phyloP scores from a whole-genome alignment of 2,797 vertebrate genomes.

The Hozukius guyotensis region DNA sequence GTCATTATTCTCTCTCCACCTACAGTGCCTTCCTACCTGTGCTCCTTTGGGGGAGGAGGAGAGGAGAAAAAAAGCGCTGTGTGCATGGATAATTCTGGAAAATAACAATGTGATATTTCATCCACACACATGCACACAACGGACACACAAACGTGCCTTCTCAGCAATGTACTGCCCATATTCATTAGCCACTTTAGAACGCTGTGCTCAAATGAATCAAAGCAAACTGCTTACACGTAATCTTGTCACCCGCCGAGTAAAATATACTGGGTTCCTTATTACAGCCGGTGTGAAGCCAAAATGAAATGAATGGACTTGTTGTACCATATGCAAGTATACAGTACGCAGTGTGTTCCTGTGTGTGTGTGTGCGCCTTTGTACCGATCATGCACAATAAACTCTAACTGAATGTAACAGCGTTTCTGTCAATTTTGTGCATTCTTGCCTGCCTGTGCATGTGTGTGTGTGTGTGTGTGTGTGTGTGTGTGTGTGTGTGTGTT shows the following conservation, averaged over 20 bases:
- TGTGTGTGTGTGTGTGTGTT: background rate
- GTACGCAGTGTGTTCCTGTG: background rate
- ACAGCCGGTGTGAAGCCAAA: constrained; percentile 25
- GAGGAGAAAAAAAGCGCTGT: constrained; percentile 6
- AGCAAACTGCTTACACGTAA: constrained; percentile 75
- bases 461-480: background rate
- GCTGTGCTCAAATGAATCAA: constrained; percentile 72
- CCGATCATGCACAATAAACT: background rate
- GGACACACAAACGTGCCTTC: constrained; percentile 56
- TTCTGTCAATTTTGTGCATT: constrained; percentile 1
- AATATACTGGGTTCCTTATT: constrained; percentile 50
- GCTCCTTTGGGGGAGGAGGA: constrained; percentile 34
- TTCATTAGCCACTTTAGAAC: constrained; percentile 72
- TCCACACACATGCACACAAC: constrained; percentile 30
- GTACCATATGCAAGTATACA: background rate
- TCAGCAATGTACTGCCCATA: constrained; percentile 70
- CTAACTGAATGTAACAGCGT: background rate
- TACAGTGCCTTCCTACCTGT: constrained; percentile 55
- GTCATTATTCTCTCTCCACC: constrained; percentile 61
- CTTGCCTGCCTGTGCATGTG: background rate
- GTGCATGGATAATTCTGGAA: constrained; percentile 64
- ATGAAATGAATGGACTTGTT: constrained; percentile 31
- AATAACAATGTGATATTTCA: constrained; percentile 74
- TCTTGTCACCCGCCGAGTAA: constrained; percentile 62
- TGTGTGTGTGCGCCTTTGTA: background rate